Percentiles rank a stretch among this genome's conserved stretches.
Evolutionary conservation across 2,113 vertebrate genomes (phyloP).

Genomic region (Oriolus oriolus): DNA sequence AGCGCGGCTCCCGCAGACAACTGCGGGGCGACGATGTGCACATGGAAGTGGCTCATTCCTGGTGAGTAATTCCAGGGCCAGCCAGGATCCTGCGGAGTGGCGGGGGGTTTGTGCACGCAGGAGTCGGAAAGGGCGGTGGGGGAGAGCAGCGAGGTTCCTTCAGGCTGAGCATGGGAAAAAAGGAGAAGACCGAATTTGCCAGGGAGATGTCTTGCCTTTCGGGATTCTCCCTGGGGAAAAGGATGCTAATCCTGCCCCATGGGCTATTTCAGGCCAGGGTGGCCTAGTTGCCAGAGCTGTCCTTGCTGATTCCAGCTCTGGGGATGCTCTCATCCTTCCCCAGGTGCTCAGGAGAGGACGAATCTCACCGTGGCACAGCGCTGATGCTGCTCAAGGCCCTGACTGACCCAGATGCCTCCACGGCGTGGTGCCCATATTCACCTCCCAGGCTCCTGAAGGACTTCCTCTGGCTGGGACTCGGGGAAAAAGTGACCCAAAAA

Average conservation of each 20-base stretch:
- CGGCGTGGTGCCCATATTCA: rapidly evolving
- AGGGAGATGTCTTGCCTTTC: neutral
- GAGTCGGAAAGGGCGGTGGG: neutral
- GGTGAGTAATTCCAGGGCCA: neutral
- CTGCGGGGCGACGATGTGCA: rapidly evolving
- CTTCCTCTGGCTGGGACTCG: neutral
- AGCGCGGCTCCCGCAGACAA: neutral
- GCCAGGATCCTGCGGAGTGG: neutral
- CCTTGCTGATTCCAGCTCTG: neutral
- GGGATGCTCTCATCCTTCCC: neutral
- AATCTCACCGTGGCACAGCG: neutral
- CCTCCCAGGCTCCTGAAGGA: neutral
- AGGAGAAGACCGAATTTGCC: neutral
- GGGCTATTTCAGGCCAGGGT: slow-evolving; percentile 14
- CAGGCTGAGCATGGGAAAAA: neutral
- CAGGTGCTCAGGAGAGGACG: neutral
- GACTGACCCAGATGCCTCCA: neutral
- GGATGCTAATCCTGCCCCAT: neutral
- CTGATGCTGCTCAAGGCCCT: neutral
- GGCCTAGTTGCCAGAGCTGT: neutral
- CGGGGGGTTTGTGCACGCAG: rapidly evolving
- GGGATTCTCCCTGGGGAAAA: neutral
- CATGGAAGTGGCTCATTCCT: neutral
- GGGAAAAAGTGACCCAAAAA: neutral
- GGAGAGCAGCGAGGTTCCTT: neutral